Evolutionary conservation across 2,113 vertebrate genomes (phyloP).

Genomic region (Tragelaphus scriptus): DNA sequence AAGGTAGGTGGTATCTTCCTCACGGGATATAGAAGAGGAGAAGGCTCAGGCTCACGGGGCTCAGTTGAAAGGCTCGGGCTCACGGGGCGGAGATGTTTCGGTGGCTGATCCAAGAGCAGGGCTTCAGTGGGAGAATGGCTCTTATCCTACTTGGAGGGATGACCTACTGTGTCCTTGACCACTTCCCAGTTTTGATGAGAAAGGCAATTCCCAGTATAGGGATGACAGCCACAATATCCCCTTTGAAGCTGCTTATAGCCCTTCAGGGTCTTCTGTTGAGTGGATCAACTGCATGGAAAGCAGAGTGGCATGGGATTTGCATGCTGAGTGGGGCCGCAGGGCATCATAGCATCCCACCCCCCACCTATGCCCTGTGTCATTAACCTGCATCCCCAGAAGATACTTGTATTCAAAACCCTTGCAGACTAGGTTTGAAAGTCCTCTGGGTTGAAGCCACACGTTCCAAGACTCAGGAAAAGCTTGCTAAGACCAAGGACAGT

Average conservation of each 20-base stretch:
- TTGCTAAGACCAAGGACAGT: neutral
- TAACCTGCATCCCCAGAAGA: neutral
- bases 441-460: rapidly evolving
- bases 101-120: neutral
- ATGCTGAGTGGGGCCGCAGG: no score
- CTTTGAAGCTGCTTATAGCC: neutral
- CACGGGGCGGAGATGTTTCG: rapidly evolving
- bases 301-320: neutral
- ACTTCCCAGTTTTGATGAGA: neutral
- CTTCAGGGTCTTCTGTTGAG: neutral
- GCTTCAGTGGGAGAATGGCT: neutral
- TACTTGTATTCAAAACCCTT: neutral
- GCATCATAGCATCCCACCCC: neutral
- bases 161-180: neutral
- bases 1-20: neutral
- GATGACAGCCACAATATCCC: neutral
- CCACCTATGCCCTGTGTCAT: neutral
- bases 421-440: neutral
- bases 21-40: neutral
- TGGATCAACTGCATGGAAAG: neutral
- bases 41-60: neutral
- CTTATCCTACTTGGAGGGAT: neutral
- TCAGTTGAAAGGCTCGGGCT: neutral
- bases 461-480: neutral
- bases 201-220: neutral